These are phyloP conservation scores for Chloroclysta siterata DNA, from an alignment of 2,888 invertebrate species.

Conservation along the genomic window DNA sequence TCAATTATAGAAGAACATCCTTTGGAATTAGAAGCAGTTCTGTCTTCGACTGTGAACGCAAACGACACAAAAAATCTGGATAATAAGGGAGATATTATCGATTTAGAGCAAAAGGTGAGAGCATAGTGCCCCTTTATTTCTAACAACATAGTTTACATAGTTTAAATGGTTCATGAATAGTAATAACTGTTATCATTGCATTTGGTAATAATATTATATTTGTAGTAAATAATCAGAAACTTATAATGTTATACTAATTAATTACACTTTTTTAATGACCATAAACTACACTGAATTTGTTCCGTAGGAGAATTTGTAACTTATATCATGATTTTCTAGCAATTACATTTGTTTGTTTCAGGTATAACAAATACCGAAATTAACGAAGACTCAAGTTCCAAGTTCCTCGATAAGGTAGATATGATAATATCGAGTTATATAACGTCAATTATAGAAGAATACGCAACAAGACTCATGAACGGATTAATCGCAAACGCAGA, in stretches of 20 bases:
- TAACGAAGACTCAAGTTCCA: slow-evolving; percentile 45
- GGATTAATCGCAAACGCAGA: slow-evolving; percentile 53
- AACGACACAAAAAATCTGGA: slow-evolving; percentile 31
- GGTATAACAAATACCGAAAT: slow-evolving; percentile 26
- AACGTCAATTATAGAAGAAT: slow-evolving; percentile 51
- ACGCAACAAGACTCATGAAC: slow-evolving; percentile 59
- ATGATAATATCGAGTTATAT: slow-evolving; percentile 50
- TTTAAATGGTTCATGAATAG: too few relatives aligned
- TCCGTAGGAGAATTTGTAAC: not conserved
- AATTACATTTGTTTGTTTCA: slow-evolving; percentile 18
- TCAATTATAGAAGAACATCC: slow-evolving; percentile 57
- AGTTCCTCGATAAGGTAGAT: slow-evolving; percentile 34
- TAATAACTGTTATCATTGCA: too few relatives aligned
- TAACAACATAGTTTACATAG: not conserved
- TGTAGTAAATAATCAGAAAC: too few relatives aligned
- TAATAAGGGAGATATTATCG: slow-evolving; percentile 34
- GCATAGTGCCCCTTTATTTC: slow-evolving; percentile 3
- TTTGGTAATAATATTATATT: too few relatives aligned
- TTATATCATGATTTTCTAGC: not conserved
- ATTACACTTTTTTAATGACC: too few relatives aligned
- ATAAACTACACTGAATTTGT: not conserved
- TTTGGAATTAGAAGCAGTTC: slow-evolving; percentile 64
- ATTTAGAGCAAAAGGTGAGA: slow-evolving; percentile 50
- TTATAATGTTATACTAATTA: too few relatives aligned
- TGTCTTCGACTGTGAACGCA: slow-evolving; percentile 66